Base-by-base conservation (phyloP, 2,888 invertebrate species). In the Mystacides longicornis region DNA sequence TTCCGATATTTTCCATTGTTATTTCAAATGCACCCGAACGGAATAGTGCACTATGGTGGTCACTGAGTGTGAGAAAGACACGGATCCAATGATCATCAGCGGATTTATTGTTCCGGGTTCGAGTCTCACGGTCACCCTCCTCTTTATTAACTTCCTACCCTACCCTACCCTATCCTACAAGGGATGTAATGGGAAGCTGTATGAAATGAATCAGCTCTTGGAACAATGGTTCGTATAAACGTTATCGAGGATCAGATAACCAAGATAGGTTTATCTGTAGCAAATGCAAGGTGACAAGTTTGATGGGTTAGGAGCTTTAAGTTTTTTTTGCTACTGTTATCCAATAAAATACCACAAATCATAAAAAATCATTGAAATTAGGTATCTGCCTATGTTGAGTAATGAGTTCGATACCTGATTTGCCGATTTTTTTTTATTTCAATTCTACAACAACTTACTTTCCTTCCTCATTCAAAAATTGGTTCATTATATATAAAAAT, bases 101-200 rank as follows among this genome's bases (percentile, higher is more conserved):
- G 21, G 45, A 16, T 37, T 49, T 20, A 60, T 60, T 60, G 60
- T 60, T 54, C 56, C 54, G 23, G 52, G 9, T 42, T 51, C 45
- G 45, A 45, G 45, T 60, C 60, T 54, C 60, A 60, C 60, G 60
- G 56, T 42, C 49, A 42, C 50, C 46, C 54, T 31, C 31, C 31
- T 21, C 45, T 45, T 45, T 19, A 3, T 19, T 45, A 21, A 45
- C 45, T 45, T 45, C 18, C 20, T 21, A 20, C 21, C 45, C 45
- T 45, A 9, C 9, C 31, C 53, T 37, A 48, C 23, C 21, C 23
- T 14, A 14, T 18, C 45, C 18, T 23, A 37, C 16, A n/a, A 19
- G 9, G n/a, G n/a, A 21, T 51, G 45, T 49, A 52, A 54, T 56
- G 55, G 60, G 60, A 60, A 56, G 57, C 60, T 57, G 57, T 21